Percentiles rank a stretch among this genome's conserved stretches.
These are phyloP conservation scores for Ptilonorhynchus violaceus DNA, from an alignment of 2,113 vertebrate species.

Conservation along the genomic window DNA sequence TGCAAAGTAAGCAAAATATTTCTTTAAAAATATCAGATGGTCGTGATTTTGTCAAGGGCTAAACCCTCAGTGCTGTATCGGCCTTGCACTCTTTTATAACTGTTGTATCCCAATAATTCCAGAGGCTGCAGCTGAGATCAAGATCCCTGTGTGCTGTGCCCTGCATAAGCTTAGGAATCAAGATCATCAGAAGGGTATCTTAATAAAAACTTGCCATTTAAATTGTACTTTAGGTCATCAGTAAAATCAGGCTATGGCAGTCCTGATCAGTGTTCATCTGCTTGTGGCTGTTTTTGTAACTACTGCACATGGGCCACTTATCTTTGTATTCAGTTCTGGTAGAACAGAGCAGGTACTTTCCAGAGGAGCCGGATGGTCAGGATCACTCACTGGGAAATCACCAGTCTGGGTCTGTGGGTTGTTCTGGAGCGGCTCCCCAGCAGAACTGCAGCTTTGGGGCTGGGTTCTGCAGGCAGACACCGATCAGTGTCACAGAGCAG, in stretches of 20 bases:
- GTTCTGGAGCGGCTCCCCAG: not conserved
- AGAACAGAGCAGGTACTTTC: not conserved
- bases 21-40: not conserved
- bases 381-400: fast-evolving
- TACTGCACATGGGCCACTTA: not conserved
- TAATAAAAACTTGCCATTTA: not conserved
- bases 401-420: not conserved
- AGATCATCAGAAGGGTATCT: not conserved
- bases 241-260: not conserved
- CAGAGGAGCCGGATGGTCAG: not conserved
- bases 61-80: not conserved
- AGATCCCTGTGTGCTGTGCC: not conserved
- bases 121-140: not conserved
- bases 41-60: not conserved
- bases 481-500: not conserved
- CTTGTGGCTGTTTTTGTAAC: not conserved
- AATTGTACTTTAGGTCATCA: not conserved
- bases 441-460: not conserved
- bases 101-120: not conserved
- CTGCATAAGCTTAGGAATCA: not conserved
- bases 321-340: not conserved
- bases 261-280: fast-evolving
- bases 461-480: not conserved
- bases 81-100: not conserved
- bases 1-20: not conserved